Evolutionary conservation across 64 coral and sea anemone genomes (phyloP).

Genomic region (Montipora capricornis): DNA sequence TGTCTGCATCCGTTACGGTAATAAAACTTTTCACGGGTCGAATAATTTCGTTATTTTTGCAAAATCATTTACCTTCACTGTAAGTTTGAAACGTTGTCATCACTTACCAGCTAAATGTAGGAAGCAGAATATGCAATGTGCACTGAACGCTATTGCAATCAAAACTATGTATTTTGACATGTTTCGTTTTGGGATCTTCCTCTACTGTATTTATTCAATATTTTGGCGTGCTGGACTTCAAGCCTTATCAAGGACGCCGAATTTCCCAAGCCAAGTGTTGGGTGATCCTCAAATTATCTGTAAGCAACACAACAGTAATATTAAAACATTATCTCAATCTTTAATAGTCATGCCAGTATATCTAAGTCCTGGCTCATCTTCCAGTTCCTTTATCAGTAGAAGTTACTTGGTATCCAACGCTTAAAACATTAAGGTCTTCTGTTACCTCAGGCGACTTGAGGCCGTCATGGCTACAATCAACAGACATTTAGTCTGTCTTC

Average conservation of each 20-base stretch:
- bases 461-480: too few relatives aligned
- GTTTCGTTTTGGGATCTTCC: not conserved
- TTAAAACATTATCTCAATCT: not conserved
- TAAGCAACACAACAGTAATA: not conserved
- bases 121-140: not conserved
- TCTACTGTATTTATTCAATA: not conserved
- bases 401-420: not conserved
- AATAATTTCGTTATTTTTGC: too few relatives aligned
- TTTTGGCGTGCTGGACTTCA: not conserved
- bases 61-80: not conserved
- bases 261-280: not conserved
- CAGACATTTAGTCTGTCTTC: too few relatives aligned
- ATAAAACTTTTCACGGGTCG: too few relatives aligned
- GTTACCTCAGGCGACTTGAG: not conserved
- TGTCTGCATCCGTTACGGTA: too few relatives aligned
- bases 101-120: conserved; percentile 13
- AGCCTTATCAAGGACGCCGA: not conserved
- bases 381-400: not conserved
- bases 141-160: not conserved
- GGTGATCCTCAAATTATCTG: not conserved
- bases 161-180: conserved; percentile 7
- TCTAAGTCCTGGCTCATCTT: not conserved
- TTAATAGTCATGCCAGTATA: too few relatives aligned
- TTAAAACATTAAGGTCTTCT: not conserved
- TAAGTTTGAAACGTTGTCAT: not conserved